Evolutionary conservation across 2,113 vertebrate genomes (phyloP), one percentile per base, ranked within the genome.

Genomic region (Paraplagusia blochii): DNA sequence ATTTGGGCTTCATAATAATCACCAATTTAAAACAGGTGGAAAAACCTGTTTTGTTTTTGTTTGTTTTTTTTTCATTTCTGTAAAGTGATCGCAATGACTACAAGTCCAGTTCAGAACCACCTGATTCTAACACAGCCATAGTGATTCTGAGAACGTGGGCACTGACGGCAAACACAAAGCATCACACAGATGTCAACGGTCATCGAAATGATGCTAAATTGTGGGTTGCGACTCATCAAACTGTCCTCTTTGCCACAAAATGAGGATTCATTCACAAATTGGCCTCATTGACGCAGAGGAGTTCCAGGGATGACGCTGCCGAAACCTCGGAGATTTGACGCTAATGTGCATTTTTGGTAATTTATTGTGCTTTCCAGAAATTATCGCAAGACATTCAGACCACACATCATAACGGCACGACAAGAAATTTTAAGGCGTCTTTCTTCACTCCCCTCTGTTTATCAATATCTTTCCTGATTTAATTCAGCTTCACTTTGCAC

Each of bases 211-310:
- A 40, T 40, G 38, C 38, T 12, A 11, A 40, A 11, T 13, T 40
- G 38, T 40, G 11, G 13, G 42, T 63, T 34, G 53, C 16, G 63
- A 49, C 29, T 58, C 58, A 48, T 33, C 18, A 17, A 63, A 46
- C 12, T 42, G 40, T 42, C 42, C 39, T 13, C 33, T 63, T 51
- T 15, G 15, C 3, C 16, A 42, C 42, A 58, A 50, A 63, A 19
- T 43, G 11, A 34, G 4, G 34, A 42, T 6, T 22, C 13, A 39
- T 49, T 44, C 14, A 19, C 15, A 13, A 10, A 10, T 43, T 38
- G 52, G 39, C 62, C 42, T 49, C 22, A 40, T 10, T 57, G 48
- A 66, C 52, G 44, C 45, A 9, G 49, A 45, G 42, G 53, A 34
- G 17, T 47, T 22, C 42, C 47, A 29, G 34, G 14, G 13, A 63